A percentile compares a stretch with the other conserved stretches of the same genome.
phyloP scores from a whole-genome alignment of 2,888 invertebrate genomes.

The Caenorhabditis sp. region DNA sequence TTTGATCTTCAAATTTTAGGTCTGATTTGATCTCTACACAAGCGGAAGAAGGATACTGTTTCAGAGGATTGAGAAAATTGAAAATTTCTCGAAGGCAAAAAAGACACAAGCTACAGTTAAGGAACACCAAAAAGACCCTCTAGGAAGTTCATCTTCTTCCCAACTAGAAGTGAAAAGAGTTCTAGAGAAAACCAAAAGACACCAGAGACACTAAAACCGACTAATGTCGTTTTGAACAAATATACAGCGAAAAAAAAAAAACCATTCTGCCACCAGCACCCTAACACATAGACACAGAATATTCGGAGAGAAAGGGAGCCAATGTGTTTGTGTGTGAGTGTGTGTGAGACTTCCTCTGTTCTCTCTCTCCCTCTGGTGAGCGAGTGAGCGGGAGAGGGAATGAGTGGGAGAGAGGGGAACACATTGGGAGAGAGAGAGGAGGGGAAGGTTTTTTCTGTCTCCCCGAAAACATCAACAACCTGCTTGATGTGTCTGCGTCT shows the following conservation, averaged over 20 bases:
- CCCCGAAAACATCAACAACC: conserved; percentile 50
- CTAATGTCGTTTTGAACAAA: conserved; percentile 16
- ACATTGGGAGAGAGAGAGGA: neutral
- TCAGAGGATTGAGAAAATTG: too few species aligned
- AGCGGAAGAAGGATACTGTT: too few species aligned
- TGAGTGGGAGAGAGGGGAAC: conserved; percentile 38
- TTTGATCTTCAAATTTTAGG: too few species aligned
- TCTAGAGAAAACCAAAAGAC: neutral
- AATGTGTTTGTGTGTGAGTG: conserved; percentile 47
- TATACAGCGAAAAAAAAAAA: conserved; percentile 36
- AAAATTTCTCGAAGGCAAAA: too few species aligned
- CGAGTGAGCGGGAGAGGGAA: conserved; percentile 2
- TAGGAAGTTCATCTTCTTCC: too few species aligned
- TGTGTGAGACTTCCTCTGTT: neutral
- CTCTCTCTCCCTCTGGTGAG: conserved; percentile 19
- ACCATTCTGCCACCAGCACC: conserved; percentile 22
- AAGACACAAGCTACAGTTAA: too few species aligned
- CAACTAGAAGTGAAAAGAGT: too few species aligned
- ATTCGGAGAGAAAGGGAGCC: conserved; percentile 21
- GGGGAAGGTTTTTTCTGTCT: neutral
- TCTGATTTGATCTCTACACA: too few species aligned
- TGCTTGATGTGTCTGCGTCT: conserved; percentile 49
- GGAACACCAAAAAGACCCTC: too few species aligned
- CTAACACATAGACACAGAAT: neutral
- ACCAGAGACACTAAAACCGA: neutral